Conservation (phyloP, 2,113 vertebrate genomes). For the Paramisgurnus dabryanus region DNA sequence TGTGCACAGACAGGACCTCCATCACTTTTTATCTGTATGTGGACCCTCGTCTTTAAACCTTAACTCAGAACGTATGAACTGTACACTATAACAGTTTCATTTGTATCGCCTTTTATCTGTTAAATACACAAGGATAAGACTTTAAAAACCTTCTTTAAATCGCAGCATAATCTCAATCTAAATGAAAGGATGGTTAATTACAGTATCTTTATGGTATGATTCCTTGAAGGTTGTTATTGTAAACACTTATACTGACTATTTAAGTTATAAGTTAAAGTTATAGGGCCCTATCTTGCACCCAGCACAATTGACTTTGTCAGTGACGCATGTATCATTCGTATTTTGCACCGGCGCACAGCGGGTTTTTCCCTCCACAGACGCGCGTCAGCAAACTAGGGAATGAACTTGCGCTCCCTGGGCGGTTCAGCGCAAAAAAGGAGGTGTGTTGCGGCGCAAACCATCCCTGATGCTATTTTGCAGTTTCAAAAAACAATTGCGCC, state of each 20-base stretch:
- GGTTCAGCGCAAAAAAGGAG: too few species aligned
- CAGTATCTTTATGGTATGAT: neutral
- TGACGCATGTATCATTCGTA: too few species aligned
- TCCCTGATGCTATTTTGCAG: too few species aligned
- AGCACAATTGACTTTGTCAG: too few species aligned
- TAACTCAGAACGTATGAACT: constrained; percentile 6
- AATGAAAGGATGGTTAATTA: neutral
- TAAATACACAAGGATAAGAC: constrained; percentile 18
- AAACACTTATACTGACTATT: neutral
- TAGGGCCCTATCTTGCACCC: too few species aligned
- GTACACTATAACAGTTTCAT: neutral
- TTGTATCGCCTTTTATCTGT: constrained; percentile 3
- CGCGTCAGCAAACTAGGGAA: too few species aligned
- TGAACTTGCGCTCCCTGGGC: too few species aligned
- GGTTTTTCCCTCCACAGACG: too few species aligned
- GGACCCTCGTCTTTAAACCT: neutral
- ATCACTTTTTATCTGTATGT: constrained; percentile 25
- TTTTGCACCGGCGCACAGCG: too few species aligned
- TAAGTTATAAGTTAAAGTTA: neutral
- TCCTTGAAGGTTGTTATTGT: neutral
- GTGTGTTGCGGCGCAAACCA: too few species aligned
- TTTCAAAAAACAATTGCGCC: too few species aligned
- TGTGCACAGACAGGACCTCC: constrained; percentile 43
- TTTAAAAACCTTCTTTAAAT: constrained; percentile 1
- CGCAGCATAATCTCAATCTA: neutral